Evolutionary conservation across 2,797 vertebrate species (phyloP), one percentile per base, ranked within the genome.

Genomic region (Channallabes apus): DNA sequence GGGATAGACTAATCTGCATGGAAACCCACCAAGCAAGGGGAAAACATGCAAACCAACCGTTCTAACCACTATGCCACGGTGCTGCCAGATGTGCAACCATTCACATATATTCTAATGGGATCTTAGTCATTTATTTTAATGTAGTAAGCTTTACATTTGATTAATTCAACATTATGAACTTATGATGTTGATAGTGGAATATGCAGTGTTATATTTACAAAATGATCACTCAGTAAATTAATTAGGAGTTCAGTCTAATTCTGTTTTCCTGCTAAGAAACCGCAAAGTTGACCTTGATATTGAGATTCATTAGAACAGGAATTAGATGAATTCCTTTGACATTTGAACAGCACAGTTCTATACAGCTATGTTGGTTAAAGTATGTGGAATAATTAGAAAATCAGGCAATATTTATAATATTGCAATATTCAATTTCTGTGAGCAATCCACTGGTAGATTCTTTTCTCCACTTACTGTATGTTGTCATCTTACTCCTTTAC

Each of bases 401-500:
- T 17, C 5, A 46, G 41, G 1, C n/a, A 14, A 24, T 41, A 29
- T 58, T 32, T 79, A 79, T 27, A 4, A 51, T 64, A 65, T 80
- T 22, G 18, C 61, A 80, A n/a, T 46, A 20, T 46, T 65, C 3
- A 27, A 7, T 80, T 80, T 65, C 78, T 35, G 20, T 17, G 12
- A 27, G n/a, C 80, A 86, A 15, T 83, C 22, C 3, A 73, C n/a
- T 35, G 29, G 6, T 73, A 24, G 73, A 80, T 65, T 46, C 59
- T 80, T 6, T 77, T 82, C 17, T 51, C 67, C 22, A 17, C 35
- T 82, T 69, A 58, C 54, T 46, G 17, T 54, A 64, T 62, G 67
- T 64, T 83, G 24, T 46, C 65, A 73, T 22, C 58, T 78, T 62
- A 73, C 7, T 86, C 12, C 58, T 83, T 78, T 86, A 73, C 64